Conservation (phyloP, 1,140 invertebrate genomes). For the Drosophila nigrodunni region DNA sequence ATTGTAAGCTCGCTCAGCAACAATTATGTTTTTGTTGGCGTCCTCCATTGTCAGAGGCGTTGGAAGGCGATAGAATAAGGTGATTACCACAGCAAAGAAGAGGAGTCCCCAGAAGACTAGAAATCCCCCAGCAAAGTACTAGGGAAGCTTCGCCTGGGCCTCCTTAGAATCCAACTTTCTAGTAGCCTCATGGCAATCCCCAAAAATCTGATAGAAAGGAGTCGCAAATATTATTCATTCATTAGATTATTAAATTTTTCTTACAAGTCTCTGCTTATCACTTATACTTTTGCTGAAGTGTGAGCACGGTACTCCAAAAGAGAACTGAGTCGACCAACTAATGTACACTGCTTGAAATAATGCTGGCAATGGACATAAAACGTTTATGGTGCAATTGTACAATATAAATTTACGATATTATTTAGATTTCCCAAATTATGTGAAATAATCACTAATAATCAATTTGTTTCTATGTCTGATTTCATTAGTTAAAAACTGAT, state of each 20-base stretch:
- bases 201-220: slow-evolving; percentile 32
- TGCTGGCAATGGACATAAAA: no score
- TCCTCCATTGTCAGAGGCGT: slow-evolving; percentile 57
- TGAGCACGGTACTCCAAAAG: no score
- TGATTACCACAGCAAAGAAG: slow-evolving; percentile 70
- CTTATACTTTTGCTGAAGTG: no score
- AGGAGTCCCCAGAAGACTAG: slow-evolving; percentile 66
- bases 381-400: no score
- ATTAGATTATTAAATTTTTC: no score
- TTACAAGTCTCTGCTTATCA: no score
- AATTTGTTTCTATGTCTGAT: neutral
- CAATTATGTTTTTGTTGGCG: slow-evolving; percentile 48
- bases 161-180: slow-evolving; percentile 17
- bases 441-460: neutral
- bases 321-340: no score
- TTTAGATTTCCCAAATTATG: no score
- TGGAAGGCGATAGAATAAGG: slow-evolving; percentile 63
- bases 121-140: slow-evolving; percentile 72
- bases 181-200: slow-evolving; percentile 31
- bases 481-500: no score
- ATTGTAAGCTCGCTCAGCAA: slow-evolving; percentile 65
- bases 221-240: no score
- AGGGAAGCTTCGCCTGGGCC: slow-evolving; percentile 26
- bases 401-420: no score
- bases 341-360: no score